A percentile compares a stretch with the other conserved stretches of the same genome.
These are phyloP conservation scores for Rhingia rostrata DNA, from an alignment of 2,888 invertebrate species.

Conservation along the genomic window DNA sequence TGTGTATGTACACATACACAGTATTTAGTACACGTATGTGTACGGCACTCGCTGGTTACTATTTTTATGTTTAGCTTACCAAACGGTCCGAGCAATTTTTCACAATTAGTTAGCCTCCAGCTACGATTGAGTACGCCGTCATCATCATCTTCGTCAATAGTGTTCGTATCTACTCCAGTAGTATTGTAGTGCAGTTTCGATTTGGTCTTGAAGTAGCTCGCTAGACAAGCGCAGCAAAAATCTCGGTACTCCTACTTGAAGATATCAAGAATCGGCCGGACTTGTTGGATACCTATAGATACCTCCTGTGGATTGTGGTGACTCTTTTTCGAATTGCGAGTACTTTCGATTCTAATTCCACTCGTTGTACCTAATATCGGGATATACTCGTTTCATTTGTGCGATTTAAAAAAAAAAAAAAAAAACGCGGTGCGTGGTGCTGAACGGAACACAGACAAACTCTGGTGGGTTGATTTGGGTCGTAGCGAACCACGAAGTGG, in stretches of 20 bases:
- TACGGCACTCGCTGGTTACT: conserved; percentile 53
- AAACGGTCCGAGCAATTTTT: conserved; percentile 68
- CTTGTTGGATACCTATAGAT: conserved; percentile 28
- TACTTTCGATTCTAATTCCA: conserved; percentile 46
- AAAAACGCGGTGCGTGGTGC: conserved; percentile 37
- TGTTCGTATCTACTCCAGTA: conserved; percentile 10
- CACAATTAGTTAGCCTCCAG: conserved; percentile 75
- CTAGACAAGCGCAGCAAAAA: conserved; percentile 32
- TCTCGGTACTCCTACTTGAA: conserved; percentile 49
- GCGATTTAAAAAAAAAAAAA: conserved; percentile 13
- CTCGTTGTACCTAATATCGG: background rate
- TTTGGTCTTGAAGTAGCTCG: conserved; percentile 33
- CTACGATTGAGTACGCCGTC: conserved; percentile 72
- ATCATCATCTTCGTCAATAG: conserved; percentile 43
- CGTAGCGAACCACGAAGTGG: conserved; percentile 26
- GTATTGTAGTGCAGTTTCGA: conserved; percentile 43
- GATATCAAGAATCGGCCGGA: conserved; percentile 25
- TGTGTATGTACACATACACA: conserved; percentile 16
- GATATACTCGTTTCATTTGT: conserved; percentile 1
- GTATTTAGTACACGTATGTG: conserved; percentile 45
- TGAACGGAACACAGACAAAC: conserved; percentile 36
- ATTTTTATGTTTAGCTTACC: conserved; percentile 55
- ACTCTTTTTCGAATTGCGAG: conserved; percentile 24
- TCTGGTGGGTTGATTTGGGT: conserved; percentile 64
- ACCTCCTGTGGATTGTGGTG: conserved; percentile 17